Conservation (phyloP, 2,113 vertebrate species). For the Falco punctatus region DNA sequence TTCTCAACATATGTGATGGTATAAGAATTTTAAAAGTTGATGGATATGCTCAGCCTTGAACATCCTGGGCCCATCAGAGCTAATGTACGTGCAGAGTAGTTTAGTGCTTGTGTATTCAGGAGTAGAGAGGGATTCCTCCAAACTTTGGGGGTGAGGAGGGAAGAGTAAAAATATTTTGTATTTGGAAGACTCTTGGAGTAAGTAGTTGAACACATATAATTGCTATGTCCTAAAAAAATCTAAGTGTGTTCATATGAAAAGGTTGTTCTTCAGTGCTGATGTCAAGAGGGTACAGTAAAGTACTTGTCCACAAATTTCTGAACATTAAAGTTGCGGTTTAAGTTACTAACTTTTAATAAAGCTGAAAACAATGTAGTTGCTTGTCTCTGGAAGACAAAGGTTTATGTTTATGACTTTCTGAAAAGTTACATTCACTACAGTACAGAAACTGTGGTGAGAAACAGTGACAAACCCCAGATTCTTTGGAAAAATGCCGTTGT, state of each 20-base stretch:
- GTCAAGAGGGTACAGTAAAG: not conserved
- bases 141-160: fast-evolving
- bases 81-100: not conserved
- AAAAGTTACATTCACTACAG: not conserved
- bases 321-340: not conserved
- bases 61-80: not conserved
- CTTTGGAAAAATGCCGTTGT: not conserved
- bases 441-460: not conserved
- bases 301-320: not conserved
- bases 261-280: not conserved
- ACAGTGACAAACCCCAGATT: not conserved
- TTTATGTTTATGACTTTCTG: not conserved
- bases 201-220: not conserved
- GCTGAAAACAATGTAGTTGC: not conserved
- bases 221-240: not conserved
- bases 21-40: not conserved
- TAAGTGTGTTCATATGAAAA: not conserved
- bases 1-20: not conserved
- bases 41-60: not conserved
- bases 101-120: not conserved
- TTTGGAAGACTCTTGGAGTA: not conserved
- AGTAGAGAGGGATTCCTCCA: not conserved
- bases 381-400: not conserved
- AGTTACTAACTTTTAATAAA: not conserved
- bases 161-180: not conserved